These are phyloP conservation scores for Drosophila serrata DNA, from an alignment of 1,140 invertebrate genomes.

Conservation along the genomic window DNA sequence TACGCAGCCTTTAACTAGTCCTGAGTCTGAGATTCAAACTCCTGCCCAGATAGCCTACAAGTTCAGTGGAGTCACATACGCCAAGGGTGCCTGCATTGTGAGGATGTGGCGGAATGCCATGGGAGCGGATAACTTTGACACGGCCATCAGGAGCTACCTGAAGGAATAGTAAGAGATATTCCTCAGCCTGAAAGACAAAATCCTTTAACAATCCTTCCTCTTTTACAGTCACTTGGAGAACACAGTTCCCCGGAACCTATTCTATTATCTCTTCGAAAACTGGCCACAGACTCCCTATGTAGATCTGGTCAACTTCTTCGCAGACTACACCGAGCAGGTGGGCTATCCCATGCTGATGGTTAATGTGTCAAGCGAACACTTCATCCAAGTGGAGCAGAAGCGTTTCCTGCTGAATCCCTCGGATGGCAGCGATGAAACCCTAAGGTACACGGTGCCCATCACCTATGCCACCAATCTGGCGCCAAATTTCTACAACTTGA, in stretches of 20 bases:
- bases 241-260: slow-evolving; percentile 50
- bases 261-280: slow-evolving; percentile 44
- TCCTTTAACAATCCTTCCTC: neutral
- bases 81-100: slow-evolving; percentile 90
- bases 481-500: slow-evolving; percentile 86
- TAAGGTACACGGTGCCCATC: slow-evolving; percentile 88
- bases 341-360: slow-evolving; percentile 93
- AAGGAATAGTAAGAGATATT: slow-evolving; percentile 84
- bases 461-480: slow-evolving; percentile 87
- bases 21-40: slow-evolving; percentile 77
- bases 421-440: slow-evolving; percentile 56
- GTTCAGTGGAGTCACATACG: slow-evolving; percentile 88
- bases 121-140: slow-evolving; percentile 88
- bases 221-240: slow-evolving; percentile 45
- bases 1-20: slow-evolving; percentile 87
- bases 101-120: slow-evolving; percentile 91
- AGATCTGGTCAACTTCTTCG: slow-evolving; percentile 55
- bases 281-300: slow-evolving; percentile 42
- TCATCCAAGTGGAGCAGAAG: slow-evolving; percentile 75
- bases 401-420: slow-evolving; percentile 86
- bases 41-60: slow-evolving; percentile 86
- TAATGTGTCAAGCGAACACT: slow-evolving; percentile 22
- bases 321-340: slow-evolving; percentile 96
- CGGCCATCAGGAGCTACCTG: slow-evolving; percentile 88
- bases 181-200: neutral